These are phyloP conservation scores for Saccostrea glomerata DNA, from an alignment of 1,140 invertebrate species.

Conservation along the genomic window DNA sequence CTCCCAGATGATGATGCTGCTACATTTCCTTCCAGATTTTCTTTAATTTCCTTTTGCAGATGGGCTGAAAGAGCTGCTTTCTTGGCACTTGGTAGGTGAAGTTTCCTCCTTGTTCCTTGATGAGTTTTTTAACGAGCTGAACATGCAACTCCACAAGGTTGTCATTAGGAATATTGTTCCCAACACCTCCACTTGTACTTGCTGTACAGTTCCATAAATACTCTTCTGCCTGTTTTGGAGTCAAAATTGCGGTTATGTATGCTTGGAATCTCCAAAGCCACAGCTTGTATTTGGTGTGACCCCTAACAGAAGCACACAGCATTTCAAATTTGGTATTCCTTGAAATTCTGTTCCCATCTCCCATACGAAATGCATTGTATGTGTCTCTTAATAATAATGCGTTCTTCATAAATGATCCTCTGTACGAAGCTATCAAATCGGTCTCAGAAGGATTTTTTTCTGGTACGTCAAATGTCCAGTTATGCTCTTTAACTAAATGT, in stretches of 20 bases:
- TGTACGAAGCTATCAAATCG: too few relatives aligned
- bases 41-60: neutral
- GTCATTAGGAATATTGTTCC: neutral
- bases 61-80: neutral
- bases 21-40: too few relatives aligned
- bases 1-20: too few relatives aligned
- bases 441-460: neutral
- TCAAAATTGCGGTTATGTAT: neutral
- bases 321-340: too few relatives aligned
- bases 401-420: too few relatives aligned
- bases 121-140: neutral
- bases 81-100: neutral
- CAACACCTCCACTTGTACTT: neutral
- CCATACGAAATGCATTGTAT: too few relatives aligned
- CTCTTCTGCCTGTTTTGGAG: neutral
- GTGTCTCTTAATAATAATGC: too few relatives aligned
- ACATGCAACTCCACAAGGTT: neutral
- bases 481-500: neutral
- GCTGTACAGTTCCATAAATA: conserved; percentile 5
- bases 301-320: too few relatives aligned
- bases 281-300: too few relatives aligned
- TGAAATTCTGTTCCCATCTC: too few relatives aligned
- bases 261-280: too few relatives aligned
- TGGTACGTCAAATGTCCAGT: neutral
- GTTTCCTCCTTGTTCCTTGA: neutral